Percentiles rank a stretch among this genome's conserved stretches.
Evolutionary conservation across 2,888 invertebrate genomes (phyloP).

Genomic region (Thysanoteuthis rhombus): DNA sequence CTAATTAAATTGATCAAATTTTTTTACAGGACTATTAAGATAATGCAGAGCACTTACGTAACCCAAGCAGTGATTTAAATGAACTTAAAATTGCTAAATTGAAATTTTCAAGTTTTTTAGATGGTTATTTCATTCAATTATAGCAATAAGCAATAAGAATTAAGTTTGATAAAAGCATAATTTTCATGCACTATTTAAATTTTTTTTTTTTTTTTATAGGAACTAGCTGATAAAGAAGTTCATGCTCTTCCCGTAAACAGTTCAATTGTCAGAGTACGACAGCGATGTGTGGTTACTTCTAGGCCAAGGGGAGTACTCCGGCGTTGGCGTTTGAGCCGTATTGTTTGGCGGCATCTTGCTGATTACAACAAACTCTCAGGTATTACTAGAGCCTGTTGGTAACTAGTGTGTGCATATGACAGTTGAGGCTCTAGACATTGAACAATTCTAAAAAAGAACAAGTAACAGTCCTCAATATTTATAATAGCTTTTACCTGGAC

Average conservation of each 20-base stretch:
- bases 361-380: constrained; percentile 94
- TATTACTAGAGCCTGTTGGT: constrained; percentile 93
- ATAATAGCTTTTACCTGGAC: background rate
- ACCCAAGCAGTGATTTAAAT: too few relatives aligned
- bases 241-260: constrained; percentile 74
- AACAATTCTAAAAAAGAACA: background rate
- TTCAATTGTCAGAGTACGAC: constrained; percentile 62
- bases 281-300: constrained; percentile 89
- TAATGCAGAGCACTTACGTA: too few relatives aligned
- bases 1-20: too few relatives aligned
- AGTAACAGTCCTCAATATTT: background rate
- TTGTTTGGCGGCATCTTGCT: constrained; percentile 88
- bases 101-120: background rate
- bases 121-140: background rate
- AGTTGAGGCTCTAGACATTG: background rate
- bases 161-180: too few relatives aligned
- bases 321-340: constrained; percentile 88
- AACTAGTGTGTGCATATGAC: background rate
- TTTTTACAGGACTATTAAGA: too few relatives aligned
- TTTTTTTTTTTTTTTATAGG: constrained; percentile 69
- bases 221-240: constrained; percentile 81
- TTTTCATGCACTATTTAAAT: background rate
- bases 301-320: constrained; percentile 82
- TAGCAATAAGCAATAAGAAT: background rate
- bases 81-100: too few relatives aligned